Percentiles rank a stretch among this genome's conserved stretches.
Conservation (phyloP, 2,888 invertebrate species). For the Cerceris rybyensis region DNA sequence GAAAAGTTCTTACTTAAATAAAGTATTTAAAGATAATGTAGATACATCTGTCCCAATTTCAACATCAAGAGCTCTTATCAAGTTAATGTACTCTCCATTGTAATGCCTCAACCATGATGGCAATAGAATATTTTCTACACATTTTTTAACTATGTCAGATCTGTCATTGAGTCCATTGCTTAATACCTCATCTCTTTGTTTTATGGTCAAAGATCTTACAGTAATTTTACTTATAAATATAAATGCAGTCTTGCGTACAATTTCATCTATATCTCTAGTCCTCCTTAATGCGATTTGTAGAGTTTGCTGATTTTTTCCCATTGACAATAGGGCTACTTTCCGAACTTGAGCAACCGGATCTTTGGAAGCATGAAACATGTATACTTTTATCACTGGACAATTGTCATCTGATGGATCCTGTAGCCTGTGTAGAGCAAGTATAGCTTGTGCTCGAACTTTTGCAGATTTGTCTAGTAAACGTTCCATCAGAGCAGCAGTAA, state of each 20-base stretch:
- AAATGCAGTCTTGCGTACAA: slow-evolving; percentile 86
- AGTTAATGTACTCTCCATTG: slow-evolving; percentile 87
- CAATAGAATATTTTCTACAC: slow-evolving; percentile 84
- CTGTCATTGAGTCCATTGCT: slow-evolving; percentile 86
- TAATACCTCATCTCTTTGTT: slow-evolving; percentile 85
- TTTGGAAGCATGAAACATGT: slow-evolving; percentile 87
- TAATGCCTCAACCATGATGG: slow-evolving; percentile 90
- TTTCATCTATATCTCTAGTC: slow-evolving; percentile 90
- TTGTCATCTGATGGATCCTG: slow-evolving; percentile 90
- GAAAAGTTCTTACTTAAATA: slow-evolving; percentile 83
- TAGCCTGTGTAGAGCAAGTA: slow-evolving; percentile 89
- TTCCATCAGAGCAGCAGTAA: slow-evolving; percentile 87
- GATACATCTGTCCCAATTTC: slow-evolving; percentile 85
- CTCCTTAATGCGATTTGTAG: slow-evolving; percentile 88
- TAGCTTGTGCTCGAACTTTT: slow-evolving; percentile 90
- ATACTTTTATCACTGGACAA: slow-evolving; percentile 89
- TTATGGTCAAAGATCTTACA: slow-evolving; percentile 85
- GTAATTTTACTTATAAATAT: slow-evolving; percentile 83
- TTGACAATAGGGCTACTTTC: slow-evolving; percentile 87
- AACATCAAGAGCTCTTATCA: slow-evolving; percentile 90
- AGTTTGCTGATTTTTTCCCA: slow-evolving; percentile 88
- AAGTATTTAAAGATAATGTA: slow-evolving; percentile 83
- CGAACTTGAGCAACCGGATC: slow-evolving; percentile 91
- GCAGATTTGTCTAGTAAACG: slow-evolving; percentile 88
- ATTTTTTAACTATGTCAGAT: slow-evolving; percentile 82